These are phyloP conservation scores for Rhynchotus rufescens DNA, from an alignment of 2,797 vertebrate genomes.

Conservation along the genomic window DNA sequence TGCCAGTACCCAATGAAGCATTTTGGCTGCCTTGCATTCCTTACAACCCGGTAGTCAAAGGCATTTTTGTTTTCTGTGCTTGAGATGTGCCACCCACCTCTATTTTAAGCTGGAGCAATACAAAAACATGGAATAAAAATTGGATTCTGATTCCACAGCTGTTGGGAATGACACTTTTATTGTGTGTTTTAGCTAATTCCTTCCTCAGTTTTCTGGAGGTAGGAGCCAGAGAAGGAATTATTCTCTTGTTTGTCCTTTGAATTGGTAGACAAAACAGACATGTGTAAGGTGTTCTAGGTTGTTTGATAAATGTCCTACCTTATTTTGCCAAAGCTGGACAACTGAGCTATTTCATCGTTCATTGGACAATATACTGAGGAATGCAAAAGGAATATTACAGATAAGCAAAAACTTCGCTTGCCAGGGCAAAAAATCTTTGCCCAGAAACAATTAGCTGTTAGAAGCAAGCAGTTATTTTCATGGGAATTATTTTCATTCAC, in stretches of 20 bases:
- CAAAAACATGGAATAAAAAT: neutral
- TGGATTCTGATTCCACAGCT: neutral
- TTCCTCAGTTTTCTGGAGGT: neutral
- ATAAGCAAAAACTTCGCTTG: neutral
- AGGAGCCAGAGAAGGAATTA: neutral
- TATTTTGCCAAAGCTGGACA: neutral
- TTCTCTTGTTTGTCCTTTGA: neutral
- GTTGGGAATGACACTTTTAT: neutral
- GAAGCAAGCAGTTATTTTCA: neutral
- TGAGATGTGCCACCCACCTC: neutral
- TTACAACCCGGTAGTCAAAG: neutral
- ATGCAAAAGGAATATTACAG: neutral
- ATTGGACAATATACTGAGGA: neutral
- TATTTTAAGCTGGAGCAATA: neutral
- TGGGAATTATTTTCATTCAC: constrained; percentile 19
- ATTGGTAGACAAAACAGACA: neutral
- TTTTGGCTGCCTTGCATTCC: neutral
- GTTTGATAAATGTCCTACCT: rapidly evolving
- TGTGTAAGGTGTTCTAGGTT: neutral
- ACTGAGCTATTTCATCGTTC: neutral
- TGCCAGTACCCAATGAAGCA: neutral
- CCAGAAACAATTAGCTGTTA: neutral
- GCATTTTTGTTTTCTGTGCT: neutral
- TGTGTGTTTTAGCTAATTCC: neutral
- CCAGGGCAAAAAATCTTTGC: neutral